Base-by-base conservation (phyloP, 2,888 invertebrate genomes). In the Nematopogon swammerdamellus region DNA sequence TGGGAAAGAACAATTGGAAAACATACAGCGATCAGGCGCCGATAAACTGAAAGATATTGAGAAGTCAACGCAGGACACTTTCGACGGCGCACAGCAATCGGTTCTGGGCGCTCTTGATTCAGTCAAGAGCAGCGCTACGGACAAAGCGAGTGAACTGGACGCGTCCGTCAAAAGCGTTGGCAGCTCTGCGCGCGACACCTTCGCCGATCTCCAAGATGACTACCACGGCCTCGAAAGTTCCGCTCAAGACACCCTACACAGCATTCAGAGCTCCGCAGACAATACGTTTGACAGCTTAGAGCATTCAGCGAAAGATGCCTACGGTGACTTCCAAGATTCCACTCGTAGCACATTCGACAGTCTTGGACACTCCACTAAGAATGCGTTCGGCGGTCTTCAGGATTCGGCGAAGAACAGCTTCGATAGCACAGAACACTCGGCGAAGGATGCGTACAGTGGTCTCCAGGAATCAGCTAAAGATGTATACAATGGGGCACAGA, bases 251-350 rank as follows among this genome's bases (percentile, higher is more conserved):
- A 79, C 77, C 25, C 54, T 79, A 54, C 73, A 71, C 53, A 77
- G 77, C 55, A 75, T 79, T 61, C 79, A 77, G 57, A 79, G 77
- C 58, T 79, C 79, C 3, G 76, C 79, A 1, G 77, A 77, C 4
- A 72, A 79, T 51, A 79, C 77, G 2, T 79, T 77, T 47, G 79
- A 76, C 48, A 77, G 77, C 55, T 63, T 79, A 49, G 79, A 77
- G 42, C 75, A 79, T 54, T 77, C 77, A 1, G 65, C 70, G 1
- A 63, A 64, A 46, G 69, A 76, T 54, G 64, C 67, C 30, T 55
- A 67, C 6, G 66, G 67, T 3, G 36, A 14, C 11, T 14, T 36
- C n/a, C 36, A 36, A 36, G 25, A 25, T 8, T 6, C 8, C 5
- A 25, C 25, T 25, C 4, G n/a, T n/a, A n/a, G n/a, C n/a, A n/a